Percentiles rank a stretch among this genome's conserved stretches.
Conservation (phyloP, 2,888 invertebrate species). For the Xanthostigma xanthostigma region DNA sequence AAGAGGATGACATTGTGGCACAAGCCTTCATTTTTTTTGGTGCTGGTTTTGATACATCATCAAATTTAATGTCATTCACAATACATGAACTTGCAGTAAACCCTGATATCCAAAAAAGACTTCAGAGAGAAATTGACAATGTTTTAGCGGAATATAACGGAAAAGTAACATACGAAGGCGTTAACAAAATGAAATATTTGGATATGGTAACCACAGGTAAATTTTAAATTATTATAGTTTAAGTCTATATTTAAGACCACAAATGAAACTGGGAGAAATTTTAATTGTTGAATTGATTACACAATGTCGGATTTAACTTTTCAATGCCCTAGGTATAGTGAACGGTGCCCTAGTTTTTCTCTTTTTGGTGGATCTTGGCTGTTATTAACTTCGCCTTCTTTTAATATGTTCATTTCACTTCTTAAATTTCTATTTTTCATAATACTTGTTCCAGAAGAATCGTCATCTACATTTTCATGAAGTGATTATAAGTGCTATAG, state of each 20-base stretch:
- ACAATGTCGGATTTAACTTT: too few relatives aligned
- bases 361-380: too few relatives aligned
- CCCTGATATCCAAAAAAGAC: constrained; percentile 37
- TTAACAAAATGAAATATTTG: constrained; percentile 36
- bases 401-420: too few relatives aligned
- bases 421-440: too few relatives aligned
- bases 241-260: neutral
- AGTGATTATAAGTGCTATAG: too few relatives aligned
- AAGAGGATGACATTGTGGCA: constrained; percentile 38
- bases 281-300: too few relatives aligned
- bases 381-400: too few relatives aligned
- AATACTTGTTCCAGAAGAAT: too few relatives aligned
- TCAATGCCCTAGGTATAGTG: too few relatives aligned
- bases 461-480: too few relatives aligned
- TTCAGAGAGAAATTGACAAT: constrained; percentile 38
- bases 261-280: too few relatives aligned
- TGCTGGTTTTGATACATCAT: constrained; percentile 34
- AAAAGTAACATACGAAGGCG: constrained; percentile 30
- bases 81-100: constrained; percentile 41
- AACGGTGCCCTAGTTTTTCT: too few relatives aligned
- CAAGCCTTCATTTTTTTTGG: constrained; percentile 38
- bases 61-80: constrained; percentile 32
- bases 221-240: neutral
- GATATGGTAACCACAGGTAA: constrained; percentile 39
- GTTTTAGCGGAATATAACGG: constrained; percentile 26